phyloP scores from a whole-genome alignment of 2,888 invertebrate species.

The Scaptomyza flava region DNA sequence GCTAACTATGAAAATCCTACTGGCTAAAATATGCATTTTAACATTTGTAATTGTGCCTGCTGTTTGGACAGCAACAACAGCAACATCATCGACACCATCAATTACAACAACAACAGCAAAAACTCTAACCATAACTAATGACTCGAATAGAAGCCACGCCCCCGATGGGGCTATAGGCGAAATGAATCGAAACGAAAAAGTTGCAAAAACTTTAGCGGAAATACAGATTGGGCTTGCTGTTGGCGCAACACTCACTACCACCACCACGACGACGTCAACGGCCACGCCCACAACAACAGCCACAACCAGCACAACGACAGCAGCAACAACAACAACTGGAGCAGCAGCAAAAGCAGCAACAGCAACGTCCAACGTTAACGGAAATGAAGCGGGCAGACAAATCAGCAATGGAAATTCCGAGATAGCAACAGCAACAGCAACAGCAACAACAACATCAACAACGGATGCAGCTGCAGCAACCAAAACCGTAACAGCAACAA shows the following conservation, averaged over 20 bases:
- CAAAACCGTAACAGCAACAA: conserved; percentile 15
- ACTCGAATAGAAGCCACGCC: conserved; percentile 48
- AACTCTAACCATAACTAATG: conserved; percentile 59
- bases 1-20: conserved; percentile 50
- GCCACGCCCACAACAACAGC: conserved; percentile 73
- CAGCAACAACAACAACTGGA: conserved; percentile 33
- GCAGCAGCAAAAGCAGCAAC: conserved; percentile 14
- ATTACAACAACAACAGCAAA: conserved; percentile 22
- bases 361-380: conserved; percentile 28
- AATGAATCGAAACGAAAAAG: conserved; percentile 42
- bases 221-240: conserved; percentile 40
- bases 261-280: conserved; percentile 61
- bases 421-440: conserved; percentile 15
- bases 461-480: not conserved
- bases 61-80: conserved; percentile 45
- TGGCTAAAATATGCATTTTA: conserved; percentile 70
- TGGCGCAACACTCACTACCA: conserved; percentile 16
- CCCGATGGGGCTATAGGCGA: conserved; percentile 6
- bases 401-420: conserved; percentile 33
- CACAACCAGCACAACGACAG: conserved; percentile 70
- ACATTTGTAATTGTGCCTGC: conserved; percentile 68
- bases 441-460: conserved; percentile 14
- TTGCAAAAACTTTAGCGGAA: conserved; percentile 53
- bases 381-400: conserved; percentile 51
- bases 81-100: conserved; percentile 10